Percentiles rank a stretch among this genome's conserved stretches.
phyloP scores from a whole-genome alignment of 2,113 vertebrate genomes.

The Xyrauchen texanus region DNA sequence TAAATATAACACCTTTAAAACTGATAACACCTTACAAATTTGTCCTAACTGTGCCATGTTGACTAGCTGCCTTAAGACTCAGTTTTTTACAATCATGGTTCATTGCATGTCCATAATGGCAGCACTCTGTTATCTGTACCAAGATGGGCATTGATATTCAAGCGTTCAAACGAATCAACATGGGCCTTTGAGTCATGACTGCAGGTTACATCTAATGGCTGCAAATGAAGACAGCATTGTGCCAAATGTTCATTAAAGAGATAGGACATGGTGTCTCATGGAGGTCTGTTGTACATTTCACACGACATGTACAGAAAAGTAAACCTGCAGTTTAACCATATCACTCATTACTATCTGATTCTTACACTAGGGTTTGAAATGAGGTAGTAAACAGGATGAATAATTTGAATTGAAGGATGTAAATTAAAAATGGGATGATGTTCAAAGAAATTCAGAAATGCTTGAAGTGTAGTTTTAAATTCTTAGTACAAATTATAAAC shows the following conservation, averaged over 20 bases:
- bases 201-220: not conserved
- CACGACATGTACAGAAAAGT: not conserved
- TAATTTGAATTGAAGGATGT: too few species aligned
- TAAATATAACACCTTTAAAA: too few species aligned
- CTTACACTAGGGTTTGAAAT: too few species aligned
- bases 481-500: too few species aligned
- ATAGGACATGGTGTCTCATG: not conserved
- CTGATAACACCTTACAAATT: too few species aligned
- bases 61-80: not conserved
- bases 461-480: too few species aligned
- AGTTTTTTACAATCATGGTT: not conserved
- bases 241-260: not conserved
- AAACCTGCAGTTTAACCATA: not conserved
- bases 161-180: not conserved
- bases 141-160: not conserved
- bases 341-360: not conserved
- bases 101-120: too few species aligned
- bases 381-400: too few species aligned
- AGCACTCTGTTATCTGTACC: not conserved
- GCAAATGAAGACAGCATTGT: constrained; percentile 4
- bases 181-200: not conserved
- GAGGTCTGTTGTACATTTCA: not conserved
- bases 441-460: too few species aligned
- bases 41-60: not conserved
- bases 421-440: too few species aligned